Conservation (phyloP, 30 jellyfish, hydroid and myxozoan species). For the Mastigias papua region DNA sequence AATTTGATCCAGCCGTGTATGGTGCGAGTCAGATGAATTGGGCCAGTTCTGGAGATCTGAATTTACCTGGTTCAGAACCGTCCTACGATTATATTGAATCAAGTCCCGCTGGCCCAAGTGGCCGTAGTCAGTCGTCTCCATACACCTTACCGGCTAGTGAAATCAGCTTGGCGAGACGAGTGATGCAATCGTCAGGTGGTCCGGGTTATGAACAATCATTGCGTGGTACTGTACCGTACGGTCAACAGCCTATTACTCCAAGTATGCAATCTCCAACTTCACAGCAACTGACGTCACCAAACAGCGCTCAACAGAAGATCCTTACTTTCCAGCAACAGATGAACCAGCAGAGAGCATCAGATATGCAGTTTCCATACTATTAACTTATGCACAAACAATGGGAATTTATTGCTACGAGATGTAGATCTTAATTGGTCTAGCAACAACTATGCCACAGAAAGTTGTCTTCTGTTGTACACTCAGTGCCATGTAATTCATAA, state of each 20-base stretch:
- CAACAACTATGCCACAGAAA: not conserved
- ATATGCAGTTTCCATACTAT: slow-evolving; percentile 70
- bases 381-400: not conserved
- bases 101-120: slow-evolving; percentile 30
- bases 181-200: slow-evolving; percentile 56
- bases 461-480: not conserved
- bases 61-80: slow-evolving; percentile 62
- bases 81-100: slow-evolving; percentile 44
- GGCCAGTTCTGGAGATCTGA: slow-evolving; percentile 62
- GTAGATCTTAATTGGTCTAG: not conserved
- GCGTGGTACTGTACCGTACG: slow-evolving; percentile 58
- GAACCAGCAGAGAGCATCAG: slow-evolving; percentile 63
- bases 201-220: slow-evolving; percentile 65
- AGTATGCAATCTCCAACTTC: slow-evolving; percentile 57
- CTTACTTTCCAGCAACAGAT: slow-evolving; percentile 45
- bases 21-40: slow-evolving; percentile 55
- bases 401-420: not conserved
- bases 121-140: slow-evolving; percentile 68
- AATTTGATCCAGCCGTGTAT: slow-evolving; percentile 52
- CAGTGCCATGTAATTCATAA: too few relatives aligned
- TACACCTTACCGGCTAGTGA: slow-evolving; percentile 73
- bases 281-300: slow-evolving; percentile 30
- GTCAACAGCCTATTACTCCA: slow-evolving; percentile 37
- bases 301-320: slow-evolving; percentile 43
- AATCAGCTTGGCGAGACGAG: slow-evolving; percentile 60